phyloP scores from a whole-genome alignment of 1,140 invertebrate genomes.

The Metopolophium dirhodum region DNA sequence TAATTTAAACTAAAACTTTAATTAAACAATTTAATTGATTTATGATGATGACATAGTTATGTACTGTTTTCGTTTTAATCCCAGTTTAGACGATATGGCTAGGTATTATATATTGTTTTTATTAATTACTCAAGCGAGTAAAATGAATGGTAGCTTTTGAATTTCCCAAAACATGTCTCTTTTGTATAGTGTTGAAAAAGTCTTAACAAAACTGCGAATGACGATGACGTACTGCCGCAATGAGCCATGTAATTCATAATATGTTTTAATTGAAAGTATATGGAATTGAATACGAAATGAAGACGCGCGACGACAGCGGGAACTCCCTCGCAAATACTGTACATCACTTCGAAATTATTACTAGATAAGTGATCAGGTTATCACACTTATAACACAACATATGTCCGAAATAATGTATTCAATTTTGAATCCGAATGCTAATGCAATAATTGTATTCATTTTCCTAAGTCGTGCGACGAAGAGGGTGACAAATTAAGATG shows the following conservation, averaged over 20 bases:
- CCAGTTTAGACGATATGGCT: neutral
- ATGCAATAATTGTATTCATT: neutral
- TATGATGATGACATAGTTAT: conserved; percentile 3
- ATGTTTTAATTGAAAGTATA: neutral
- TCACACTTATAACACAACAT: neutral
- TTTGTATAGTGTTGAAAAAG: neutral
- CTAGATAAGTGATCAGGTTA: neutral
- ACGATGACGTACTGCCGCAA: neutral
- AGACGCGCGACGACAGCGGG: neutral
- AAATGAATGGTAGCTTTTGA: neutral
- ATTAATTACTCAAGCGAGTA: neutral
- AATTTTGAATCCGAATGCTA: neutral
- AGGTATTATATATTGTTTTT: neutral
- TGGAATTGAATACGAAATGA: neutral
- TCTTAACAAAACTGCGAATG: neutral
- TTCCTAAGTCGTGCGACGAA: neutral
- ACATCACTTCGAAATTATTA: neutral
- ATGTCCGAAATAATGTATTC: neutral
- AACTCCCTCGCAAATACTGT: neutral
- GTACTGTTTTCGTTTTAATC: neutral
- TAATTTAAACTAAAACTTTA: neutral
- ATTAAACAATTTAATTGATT: neutral
- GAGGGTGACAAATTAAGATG: neutral
- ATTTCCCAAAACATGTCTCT: neutral
- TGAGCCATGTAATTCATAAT: neutral